Evolutionary conservation across 1,140 invertebrate genomes (phyloP).

Genomic region (Sitobion miscanthi): DNA sequence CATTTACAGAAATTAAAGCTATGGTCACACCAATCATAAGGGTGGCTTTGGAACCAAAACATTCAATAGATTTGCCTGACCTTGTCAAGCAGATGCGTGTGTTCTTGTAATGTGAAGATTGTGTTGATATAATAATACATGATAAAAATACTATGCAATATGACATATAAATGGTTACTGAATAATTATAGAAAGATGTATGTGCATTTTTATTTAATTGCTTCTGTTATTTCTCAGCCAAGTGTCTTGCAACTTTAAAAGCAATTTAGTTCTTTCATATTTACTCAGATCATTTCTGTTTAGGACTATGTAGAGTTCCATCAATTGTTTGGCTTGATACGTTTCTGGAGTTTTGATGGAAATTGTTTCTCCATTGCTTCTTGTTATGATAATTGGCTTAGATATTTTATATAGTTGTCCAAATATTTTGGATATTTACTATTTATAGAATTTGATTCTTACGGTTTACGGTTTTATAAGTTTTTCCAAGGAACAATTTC

Average conservation of each 20-base stretch:
- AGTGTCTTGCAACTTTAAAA: constrained; percentile 67
- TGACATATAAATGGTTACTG: background rate
- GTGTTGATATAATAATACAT: background rate
- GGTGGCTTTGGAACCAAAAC: constrained; percentile 91
- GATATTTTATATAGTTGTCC: constrained; percentile 67
- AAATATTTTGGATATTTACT: background rate
- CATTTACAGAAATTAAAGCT: constrained; percentile 84
- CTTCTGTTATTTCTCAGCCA: constrained; percentile 60
- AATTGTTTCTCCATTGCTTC: constrained; percentile 67
- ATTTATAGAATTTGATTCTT: background rate
- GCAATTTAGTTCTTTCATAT: constrained; percentile 68
- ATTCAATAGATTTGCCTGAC: constrained; percentile 80
- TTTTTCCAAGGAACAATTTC: background rate
- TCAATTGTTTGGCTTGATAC: constrained; percentile 70
- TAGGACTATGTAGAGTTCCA: constrained; percentile 68
- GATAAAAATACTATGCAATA: background rate
- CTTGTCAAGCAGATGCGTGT: constrained; percentile 93
- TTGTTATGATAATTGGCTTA: constrained; percentile 69
- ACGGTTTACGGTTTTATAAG: background rate
- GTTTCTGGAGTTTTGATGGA: constrained; percentile 72
- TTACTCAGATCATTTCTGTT: constrained; percentile 64
- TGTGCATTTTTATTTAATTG: constrained; percentile 5
- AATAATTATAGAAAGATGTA: background rate
- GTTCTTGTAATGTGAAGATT: constrained; percentile 66
- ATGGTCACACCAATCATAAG: constrained; percentile 87